Evolutionary conservation across 2,797 vertebrate genomes (phyloP).

Genomic region (Hydrocynus forskahlii): DNA sequence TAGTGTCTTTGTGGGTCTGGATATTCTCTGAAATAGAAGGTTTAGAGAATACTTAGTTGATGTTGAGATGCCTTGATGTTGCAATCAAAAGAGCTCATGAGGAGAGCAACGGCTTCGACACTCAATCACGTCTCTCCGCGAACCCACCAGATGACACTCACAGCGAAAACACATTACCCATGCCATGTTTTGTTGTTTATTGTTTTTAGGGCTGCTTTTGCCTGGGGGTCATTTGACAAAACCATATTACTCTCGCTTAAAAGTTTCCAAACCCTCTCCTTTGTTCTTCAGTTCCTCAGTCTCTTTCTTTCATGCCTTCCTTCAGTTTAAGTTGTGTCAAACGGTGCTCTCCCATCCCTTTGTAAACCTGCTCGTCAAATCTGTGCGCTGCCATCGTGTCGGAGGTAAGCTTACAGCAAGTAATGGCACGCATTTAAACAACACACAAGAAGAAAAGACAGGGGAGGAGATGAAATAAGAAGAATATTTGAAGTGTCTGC

Average conservation of each 20-base stretch:
- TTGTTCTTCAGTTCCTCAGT: slow-evolving; percentile 21
- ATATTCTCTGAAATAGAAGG: neutral
- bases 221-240: slow-evolving; percentile 81
- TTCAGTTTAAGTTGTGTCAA: slow-evolving; percentile 59
- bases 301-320: slow-evolving; percentile 13
- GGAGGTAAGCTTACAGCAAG: slow-evolving; percentile 76
- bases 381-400: slow-evolving; percentile 76
- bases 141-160: slow-evolving; percentile 80
- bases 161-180: slow-evolving; percentile 80
- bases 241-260: slow-evolving; percentile 59
- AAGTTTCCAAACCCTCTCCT: slow-evolving; percentile 16
- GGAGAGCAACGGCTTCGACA: slow-evolving; percentile 69
- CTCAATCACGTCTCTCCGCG: slow-evolving; percentile 71
- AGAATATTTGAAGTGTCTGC: slow-evolving; percentile 78
- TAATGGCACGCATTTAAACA: slow-evolving; percentile 72
- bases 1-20: neutral
- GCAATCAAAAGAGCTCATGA: slow-evolving; percentile 37
- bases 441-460: slow-evolving; percentile 70
- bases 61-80: slow-evolving; percentile 32
- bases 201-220: slow-evolving; percentile 74
- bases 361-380: slow-evolving; percentile 75
- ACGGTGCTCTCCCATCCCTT: slow-evolving; percentile 68
- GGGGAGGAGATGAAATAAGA: slow-evolving; percentile 58
- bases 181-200: slow-evolving; percentile 76
- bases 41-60: slow-evolving; percentile 30